Base-by-base conservation (phyloP, 2,888 invertebrate species). In the Coleophora deauratella region DNA sequence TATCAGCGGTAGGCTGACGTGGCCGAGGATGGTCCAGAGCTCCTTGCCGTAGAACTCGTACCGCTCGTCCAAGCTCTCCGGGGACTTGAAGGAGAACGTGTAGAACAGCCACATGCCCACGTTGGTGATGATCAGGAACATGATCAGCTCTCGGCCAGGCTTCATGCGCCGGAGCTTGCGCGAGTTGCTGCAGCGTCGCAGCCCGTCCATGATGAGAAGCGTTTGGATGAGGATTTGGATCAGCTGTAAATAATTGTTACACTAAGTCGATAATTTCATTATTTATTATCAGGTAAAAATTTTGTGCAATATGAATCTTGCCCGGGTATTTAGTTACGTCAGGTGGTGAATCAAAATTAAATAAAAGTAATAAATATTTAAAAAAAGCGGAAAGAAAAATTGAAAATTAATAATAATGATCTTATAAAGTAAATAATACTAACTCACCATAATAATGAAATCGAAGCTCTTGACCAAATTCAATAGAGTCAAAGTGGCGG, bases 41-140 rank as follows among this genome's bases (percentile, higher is more conserved):
- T 89, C 87, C 54, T 89, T 88, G 15, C 93, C 93, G 57, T 92
- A 93, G 62, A 86, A 92, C 31, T 88, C 86, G 57, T 91, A 90
- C 66, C 91, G 84, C 46, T 84, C 80, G 50, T 87, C 86, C 1
- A 81, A 59, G 40, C 78, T 81, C 27, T 86, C 86, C 0, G 82
- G 84, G 0, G 84, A 82, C 50, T 87, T 87, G 57, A 81, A 85
- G 1, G 87, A 86, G 76, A 93, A 93, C 0, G 93, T 92, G 62
- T 91, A 89, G 55, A 90, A 88, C 40, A 93, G 87, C 93, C 93
- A 94, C 85, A 93, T 87, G 35, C 91, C 91, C 7, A 93, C 89
- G 68, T 94, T 94, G 52, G 90, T 86, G 42, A 93, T 91, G 14
- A 93, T 86, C 33, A 94, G 82, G 74, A 93, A 93, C 55, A 92